A percentile compares a stretch with the other conserved stretches of the same genome.
Conservation (phyloP, 2,888 invertebrate genomes). For the Epirrhoe alternata region DNA sequence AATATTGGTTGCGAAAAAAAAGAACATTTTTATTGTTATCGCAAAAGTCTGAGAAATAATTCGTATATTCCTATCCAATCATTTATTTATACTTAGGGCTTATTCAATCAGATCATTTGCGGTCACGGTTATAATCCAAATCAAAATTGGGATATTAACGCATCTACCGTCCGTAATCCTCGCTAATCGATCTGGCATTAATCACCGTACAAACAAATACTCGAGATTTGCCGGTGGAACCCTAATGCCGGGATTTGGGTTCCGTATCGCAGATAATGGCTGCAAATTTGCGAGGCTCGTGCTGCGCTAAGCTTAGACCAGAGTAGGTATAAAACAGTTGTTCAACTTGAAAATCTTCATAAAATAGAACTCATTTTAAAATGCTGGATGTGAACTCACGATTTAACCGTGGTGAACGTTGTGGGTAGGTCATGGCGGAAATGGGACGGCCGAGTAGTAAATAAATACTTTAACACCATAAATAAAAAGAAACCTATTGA, state of each 20-base stretch:
- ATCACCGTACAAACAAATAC: slow-evolving; percentile 44
- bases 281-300: slow-evolving; percentile 61
- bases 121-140: slow-evolving; percentile 8
- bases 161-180: slow-evolving; percentile 14
- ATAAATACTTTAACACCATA: too few relatives aligned
- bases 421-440: too few relatives aligned
- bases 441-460: too few relatives aligned
- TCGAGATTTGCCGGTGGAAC: slow-evolving; percentile 52
- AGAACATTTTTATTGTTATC: too few relatives aligned
- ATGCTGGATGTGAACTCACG: too few relatives aligned
- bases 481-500: too few relatives aligned
- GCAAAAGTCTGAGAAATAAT: too few relatives aligned
- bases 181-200: slow-evolving; percentile 29
- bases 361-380: too few relatives aligned
- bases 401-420: too few relatives aligned
- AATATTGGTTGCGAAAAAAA: too few relatives aligned
- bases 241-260: slow-evolving; percentile 59
- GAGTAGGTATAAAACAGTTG: slow-evolving; percentile 7
- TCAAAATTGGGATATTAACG: slow-evolving; percentile 17
- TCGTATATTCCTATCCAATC: too few relatives aligned
- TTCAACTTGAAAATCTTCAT: not conserved
- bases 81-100: not conserved
- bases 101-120: not conserved
- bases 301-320: slow-evolving; percentile 35
- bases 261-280: slow-evolving; percentile 62